phyloP scores from a whole-genome alignment of 2,888 invertebrate genomes.

The Abrostola tripartita region DNA sequence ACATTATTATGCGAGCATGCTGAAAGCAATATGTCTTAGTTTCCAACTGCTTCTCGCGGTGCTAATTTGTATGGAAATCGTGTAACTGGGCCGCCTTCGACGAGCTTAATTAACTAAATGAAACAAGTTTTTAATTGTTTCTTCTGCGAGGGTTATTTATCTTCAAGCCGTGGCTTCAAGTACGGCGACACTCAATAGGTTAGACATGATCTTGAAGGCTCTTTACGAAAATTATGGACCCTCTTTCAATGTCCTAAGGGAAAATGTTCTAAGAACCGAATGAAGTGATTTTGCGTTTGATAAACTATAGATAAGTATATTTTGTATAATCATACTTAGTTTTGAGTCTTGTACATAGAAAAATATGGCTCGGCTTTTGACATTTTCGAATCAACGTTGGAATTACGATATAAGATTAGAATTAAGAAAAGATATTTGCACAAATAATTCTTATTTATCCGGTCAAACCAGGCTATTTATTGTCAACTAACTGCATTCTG shows the following conservation, averaged over 20 bases:
- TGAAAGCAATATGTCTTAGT: conserved; percentile 43
- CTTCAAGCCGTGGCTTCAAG: conserved; percentile 46
- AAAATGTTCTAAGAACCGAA: neutral
- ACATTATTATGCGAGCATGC: conserved; percentile 45
- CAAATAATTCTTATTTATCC: too few species aligned
- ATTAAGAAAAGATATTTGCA: too few species aligned
- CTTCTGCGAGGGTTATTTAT: conserved; percentile 57
- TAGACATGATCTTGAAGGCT: conserved; percentile 7
- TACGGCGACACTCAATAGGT: conserved; percentile 30
- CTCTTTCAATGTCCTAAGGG: neutral
- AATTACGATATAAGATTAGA: too few species aligned
- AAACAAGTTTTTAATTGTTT: conserved; percentile 76
- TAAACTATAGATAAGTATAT: neutral
- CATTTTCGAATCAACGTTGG: too few species aligned
- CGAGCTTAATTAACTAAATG: conserved; percentile 65
- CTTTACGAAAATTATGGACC: neutral
- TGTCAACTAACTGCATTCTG: too few species aligned
- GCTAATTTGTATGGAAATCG: conserved; percentile 64
- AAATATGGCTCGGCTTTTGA: too few species aligned
- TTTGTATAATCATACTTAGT: neutral
- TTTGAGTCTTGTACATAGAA: too few species aligned
- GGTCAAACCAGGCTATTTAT: too few species aligned
- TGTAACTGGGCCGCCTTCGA: conserved; percentile 42
- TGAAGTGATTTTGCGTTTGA: neutral
- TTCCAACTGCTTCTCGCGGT: conserved; percentile 22